These are phyloP conservation scores for Semicossyphus pulcher DNA, from an alignment of 2,113 vertebrate species.

Conservation along the genomic window DNA sequence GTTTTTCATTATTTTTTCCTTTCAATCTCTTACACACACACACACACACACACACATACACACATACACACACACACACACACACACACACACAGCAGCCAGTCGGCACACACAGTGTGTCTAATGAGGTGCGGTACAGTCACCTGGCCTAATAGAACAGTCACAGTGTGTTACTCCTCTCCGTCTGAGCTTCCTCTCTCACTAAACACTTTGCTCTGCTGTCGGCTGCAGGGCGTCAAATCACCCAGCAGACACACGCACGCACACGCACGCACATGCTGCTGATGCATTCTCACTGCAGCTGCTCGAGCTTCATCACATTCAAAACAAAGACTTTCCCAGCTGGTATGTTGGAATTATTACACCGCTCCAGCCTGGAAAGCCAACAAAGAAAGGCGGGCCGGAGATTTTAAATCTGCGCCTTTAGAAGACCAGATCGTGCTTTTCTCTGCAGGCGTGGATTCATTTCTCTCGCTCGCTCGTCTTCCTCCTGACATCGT, in stretches of 20 bases:
- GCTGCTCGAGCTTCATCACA: conserved; percentile 18
- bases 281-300: conserved; percentile 39
- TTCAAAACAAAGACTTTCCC: conserved; percentile 49
- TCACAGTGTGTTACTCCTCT: conserved; percentile 63
- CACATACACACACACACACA: conserved; percentile 6
- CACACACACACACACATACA: conserved; percentile 8
- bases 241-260: conserved; percentile 32
- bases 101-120: conserved; percentile 24
- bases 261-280: no score
- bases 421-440: neutral
- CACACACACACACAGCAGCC: neutral
- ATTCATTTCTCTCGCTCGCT: neutral
- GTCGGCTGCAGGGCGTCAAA: conserved; percentile 42
- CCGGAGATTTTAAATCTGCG: neutral
- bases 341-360: conserved; percentile 22
- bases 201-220: conserved; percentile 51
- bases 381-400: neutral
- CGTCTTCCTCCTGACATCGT: neutral
- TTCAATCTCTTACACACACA: neutral
- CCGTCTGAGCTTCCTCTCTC: conserved; percentile 35
- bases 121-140: conserved; percentile 67
- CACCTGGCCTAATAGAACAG: conserved; percentile 62
- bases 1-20: neutral
- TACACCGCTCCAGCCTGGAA: neutral
- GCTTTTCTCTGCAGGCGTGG: neutral